Evolutionary conservation across 2,888 invertebrate species (phyloP), one percentile per base, ranked within the genome.

Genomic region (Rhorus exstirpatorius): DNA sequence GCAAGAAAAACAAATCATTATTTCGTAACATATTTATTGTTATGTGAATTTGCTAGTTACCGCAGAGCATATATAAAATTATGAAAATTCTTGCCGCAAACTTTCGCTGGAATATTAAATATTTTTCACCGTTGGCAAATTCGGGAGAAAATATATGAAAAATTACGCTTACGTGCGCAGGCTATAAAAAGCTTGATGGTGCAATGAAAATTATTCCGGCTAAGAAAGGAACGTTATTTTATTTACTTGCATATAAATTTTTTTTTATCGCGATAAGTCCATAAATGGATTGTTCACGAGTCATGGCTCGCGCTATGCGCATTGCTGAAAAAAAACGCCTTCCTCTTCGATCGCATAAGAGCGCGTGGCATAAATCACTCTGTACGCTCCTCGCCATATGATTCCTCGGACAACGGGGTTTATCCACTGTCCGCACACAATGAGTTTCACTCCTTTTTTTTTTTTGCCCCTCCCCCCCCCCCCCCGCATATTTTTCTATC

Each of bases 341-440:
- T 70, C 55, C 44, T 46, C 19, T 26, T 65, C 58, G 58, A 63
- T 51, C 60, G 74, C 72, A 79, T 74, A 79, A 79, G 55, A 51
- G n/a, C n/a, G 60, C 44, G 38, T 24, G 74, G 60, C 65, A 79
- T 79, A 79, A 79, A 79, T 79, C 74, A 79, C 44, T 79, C 38
- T 14, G 49, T 24, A 49, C 3, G 35, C 58, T 61, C 49, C 61
- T 72, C 61, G 46, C 55, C 1, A 12, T n/a, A 19, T 65, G 71
- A 63, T 65, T 44, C 65, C 49, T 31, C 10, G 61, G 19, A 61
- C 41, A 71, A 55, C 65, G 53, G 58, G 60, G 58, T 35, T 79
- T 67, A 79, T 72, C 44, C 72, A 67, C 65, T 72, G 72, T 72
- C 79, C 79, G 72, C n/a, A n/a, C 72, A 72, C 72, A 72, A 72